A percentile compares a stretch with the other conserved stretches of the same genome.
Conservation (phyloP, 2,797 vertebrate genomes). For the Mycteria americana region DNA sequence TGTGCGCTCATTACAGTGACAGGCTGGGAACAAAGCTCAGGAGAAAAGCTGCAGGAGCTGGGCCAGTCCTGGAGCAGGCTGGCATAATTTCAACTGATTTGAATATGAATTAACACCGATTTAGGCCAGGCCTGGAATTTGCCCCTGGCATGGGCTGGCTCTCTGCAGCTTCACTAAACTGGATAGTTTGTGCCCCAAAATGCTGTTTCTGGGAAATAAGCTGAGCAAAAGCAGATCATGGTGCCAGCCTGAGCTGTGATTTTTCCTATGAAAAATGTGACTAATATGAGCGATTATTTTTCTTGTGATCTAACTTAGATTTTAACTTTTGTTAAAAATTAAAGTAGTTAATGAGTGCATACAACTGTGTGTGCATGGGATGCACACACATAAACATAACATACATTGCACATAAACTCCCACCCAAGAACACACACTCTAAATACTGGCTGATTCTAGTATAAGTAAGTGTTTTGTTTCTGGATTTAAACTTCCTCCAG, state of each 20-base stretch:
- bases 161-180: background rate
- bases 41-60: background rate
- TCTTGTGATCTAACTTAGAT: background rate
- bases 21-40: constrained; percentile 5
- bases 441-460: background rate
- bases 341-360: background rate
- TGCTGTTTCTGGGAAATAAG: background rate
- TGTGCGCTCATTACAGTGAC: background rate
- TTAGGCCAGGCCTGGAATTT: constrained; percentile 22
- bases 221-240: background rate
- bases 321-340: background rate
- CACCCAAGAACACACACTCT: background rate
- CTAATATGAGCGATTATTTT: fast-evolving
- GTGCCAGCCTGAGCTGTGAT: background rate
- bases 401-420: background rate
- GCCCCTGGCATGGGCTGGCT: background rate
- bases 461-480: background rate
- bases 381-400: background rate
- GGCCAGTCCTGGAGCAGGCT: background rate
- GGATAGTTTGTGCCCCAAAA: background rate
- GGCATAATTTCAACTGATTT: constrained; percentile 33
- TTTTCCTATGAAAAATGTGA: background rate
- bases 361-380: background rate
- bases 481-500: background rate
- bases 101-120: constrained; percentile 33